Percentiles rank a stretch among this genome's conserved stretches.
Evolutionary conservation across 2,113 vertebrate species (phyloP).

Genomic region (Brachypodius melanocephalos): DNA sequence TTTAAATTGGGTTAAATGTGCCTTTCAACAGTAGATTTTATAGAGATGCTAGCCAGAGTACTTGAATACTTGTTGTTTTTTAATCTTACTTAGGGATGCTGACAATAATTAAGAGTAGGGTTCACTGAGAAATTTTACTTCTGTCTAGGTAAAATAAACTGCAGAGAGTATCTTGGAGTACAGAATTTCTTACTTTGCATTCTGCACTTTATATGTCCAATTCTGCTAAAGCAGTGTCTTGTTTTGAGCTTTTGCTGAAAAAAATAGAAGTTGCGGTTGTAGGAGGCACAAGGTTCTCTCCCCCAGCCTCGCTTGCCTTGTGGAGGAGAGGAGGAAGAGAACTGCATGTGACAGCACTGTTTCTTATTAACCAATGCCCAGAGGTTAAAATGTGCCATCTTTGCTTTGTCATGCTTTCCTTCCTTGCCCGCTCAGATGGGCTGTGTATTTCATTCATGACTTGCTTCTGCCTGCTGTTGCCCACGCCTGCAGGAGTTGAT

Average conservation of each 20-base stretch:
- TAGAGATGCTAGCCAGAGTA: background rate
- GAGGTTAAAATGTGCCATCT: background rate
- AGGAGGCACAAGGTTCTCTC: background rate
- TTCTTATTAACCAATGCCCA: background rate
- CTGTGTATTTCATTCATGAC: background rate
- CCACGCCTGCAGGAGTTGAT: background rate
- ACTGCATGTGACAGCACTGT: background rate
- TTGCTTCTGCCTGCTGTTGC: background rate
- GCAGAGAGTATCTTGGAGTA: background rate
- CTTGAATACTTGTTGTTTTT: background rate
- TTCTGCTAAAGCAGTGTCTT: background rate
- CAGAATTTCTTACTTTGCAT: background rate
- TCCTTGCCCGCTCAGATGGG: background rate
- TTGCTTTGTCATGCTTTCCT: background rate
- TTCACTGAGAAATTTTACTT: background rate
- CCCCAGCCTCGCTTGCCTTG: background rate
- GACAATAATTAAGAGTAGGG: background rate
- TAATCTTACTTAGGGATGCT: background rate
- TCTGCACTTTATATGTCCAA: background rate
- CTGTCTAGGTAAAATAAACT: background rate
- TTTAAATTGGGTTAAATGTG: background rate
- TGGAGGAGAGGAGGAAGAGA: background rate
- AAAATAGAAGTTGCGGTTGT: fast-evolving
- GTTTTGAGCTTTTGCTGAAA: background rate
- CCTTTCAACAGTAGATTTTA: background rate